Evolutionary conservation across 1,140 invertebrate genomes (phyloP), one percentile per base, ranked within the genome.

Genomic region (Gryon sp.): DNA sequence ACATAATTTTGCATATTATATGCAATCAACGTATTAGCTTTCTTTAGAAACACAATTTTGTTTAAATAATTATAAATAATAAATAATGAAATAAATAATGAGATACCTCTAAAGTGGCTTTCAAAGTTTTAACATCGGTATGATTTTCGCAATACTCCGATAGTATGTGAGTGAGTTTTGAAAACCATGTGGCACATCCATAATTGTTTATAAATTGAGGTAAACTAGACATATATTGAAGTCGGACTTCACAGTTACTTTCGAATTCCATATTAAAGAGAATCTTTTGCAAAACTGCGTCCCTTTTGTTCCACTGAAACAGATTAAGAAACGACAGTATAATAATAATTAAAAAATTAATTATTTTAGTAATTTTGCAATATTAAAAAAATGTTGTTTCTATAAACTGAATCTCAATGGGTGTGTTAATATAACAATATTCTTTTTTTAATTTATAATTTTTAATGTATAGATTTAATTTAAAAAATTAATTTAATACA

Each of bases 201-300:
- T 82, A 74, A 45, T 82, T 74, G 15, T 76, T 87, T 19, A 87
- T 63, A 15, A 88, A 53, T 76, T 80, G 78, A 19, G 83, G 81
- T 46, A 89, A 80, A 66, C 83, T 83, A 11, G 59, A 50, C 78
- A 88, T 85, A 48, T 89, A 89, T 6, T 78, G 77, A 45, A 79
- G 66, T 15, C 86, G 79, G 12, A 82, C 40, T 70, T 85, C 76
- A 9, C 74, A 55, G 59, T 87, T 81, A 32, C 66, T 77, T 73
- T 88, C 87, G 22, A 81, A 79, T 74, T 88, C 84, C 86, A 89
- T 89, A 28, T 84, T 84, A 9, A 76, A 76, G 36, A 89, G 45
- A 14, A 89, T 55, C 22, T 78, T 80, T 40, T 68, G 43, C 46
- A 88, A 59, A 46, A 89, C 74, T 9, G 83, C 73, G 26, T 89